Evolutionary conservation across 2,888 invertebrate species (phyloP).

Genomic region (Psococerastis gibbosa): DNA sequence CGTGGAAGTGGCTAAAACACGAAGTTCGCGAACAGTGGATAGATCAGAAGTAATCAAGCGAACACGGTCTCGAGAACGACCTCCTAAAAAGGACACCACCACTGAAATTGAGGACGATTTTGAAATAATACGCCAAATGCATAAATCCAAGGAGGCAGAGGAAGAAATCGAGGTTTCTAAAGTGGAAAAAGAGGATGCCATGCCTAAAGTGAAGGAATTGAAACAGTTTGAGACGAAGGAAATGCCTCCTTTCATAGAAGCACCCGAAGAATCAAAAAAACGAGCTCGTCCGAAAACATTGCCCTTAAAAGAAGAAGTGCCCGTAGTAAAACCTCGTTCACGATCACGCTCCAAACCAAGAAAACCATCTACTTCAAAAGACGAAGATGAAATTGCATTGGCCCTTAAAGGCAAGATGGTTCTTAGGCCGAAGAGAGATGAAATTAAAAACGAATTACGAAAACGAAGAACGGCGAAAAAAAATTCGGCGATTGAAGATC

Average conservation of each 20-base stretch:
- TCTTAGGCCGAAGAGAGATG: constrained; percentile 22
- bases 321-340: constrained; percentile 7
- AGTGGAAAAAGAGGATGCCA: constrained; percentile 2
- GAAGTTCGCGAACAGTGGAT: constrained; percentile 11
- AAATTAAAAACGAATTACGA: constrained; percentile 2
- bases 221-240: background rate
- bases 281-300: constrained; percentile 13
- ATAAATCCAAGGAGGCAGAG: background rate
- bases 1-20: constrained; percentile 11
- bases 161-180: background rate
- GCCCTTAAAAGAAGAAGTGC: constrained; percentile 11
- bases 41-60: constrained; percentile 11
- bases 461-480: constrained; percentile 20
- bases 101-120: constrained; percentile 14
- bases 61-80: constrained; percentile 15
- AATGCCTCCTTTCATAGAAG: background rate
- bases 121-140: constrained; percentile 5
- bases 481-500: constrained; percentile 8
- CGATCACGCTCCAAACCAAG: constrained; percentile 5
- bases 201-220: constrained; percentile 6
- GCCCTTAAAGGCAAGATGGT: constrained; percentile 20
- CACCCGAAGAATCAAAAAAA: background rate
- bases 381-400: constrained; percentile 14
- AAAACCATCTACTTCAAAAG: constrained; percentile 5
- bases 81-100: constrained; percentile 10